phyloP scores from a whole-genome alignment of 1,140 invertebrate genomes.

The Lamellibrachia luymesi region DNA sequence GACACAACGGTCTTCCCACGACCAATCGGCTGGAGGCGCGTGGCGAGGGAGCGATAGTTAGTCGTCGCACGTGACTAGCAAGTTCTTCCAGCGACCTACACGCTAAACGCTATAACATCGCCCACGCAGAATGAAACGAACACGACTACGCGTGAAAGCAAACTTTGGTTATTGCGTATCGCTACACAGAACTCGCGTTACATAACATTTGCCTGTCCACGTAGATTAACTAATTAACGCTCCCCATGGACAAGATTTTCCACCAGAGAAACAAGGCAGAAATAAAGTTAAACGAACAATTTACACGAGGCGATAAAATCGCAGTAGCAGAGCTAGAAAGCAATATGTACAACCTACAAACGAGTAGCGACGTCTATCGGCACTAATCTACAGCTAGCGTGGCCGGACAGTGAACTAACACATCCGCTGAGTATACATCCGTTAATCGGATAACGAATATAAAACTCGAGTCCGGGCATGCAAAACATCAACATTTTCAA shows the following conservation, averaged over 20 bases:
- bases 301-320: neutral
- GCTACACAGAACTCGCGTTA: neutral
- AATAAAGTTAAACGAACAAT: neutral
- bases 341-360: conserved; percentile 1
- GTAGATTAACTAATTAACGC: neutral
- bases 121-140: neutral
- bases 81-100: neutral
- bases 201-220: neutral
- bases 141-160: too few relatives aligned
- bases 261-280: neutral
- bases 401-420: neutral
- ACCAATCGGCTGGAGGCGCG: neutral
- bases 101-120: neutral
- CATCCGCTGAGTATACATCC: neutral
- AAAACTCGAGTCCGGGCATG: neutral
- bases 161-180: neutral
- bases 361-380: neutral
- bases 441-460: neutral
- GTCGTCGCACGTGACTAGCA: neutral
- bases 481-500: neutral
- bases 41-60: neutral
- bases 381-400: neutral
- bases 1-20: neutral
- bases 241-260: neutral
- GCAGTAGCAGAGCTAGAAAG: neutral